Evolutionary conservation across 2,888 invertebrate genomes (phyloP).

Genomic region (Euproctis similis): DNA sequence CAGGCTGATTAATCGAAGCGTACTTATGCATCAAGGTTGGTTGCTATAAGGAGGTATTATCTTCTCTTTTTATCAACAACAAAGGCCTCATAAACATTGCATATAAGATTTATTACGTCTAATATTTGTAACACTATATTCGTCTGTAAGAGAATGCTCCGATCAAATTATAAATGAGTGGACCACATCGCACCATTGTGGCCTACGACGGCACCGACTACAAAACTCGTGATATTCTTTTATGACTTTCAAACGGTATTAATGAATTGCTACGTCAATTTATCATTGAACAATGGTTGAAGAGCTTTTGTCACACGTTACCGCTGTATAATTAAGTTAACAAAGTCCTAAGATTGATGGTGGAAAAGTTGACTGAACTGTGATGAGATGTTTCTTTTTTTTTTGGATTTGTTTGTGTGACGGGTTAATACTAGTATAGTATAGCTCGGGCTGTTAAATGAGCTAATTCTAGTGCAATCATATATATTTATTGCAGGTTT

Average conservation of each 20-base stretch:
- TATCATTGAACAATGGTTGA: constrained; percentile 25
- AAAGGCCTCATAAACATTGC: constrained; percentile 3
- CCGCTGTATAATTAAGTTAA: constrained; percentile 25
- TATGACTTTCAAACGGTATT: constrained; percentile 27
- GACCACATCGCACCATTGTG: constrained; percentile 14
- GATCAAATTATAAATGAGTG: constrained; percentile 25
- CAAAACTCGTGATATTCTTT: constrained; percentile 15
- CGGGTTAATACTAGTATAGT: too few species aligned
- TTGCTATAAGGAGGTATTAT: too few species aligned
- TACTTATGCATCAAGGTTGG: too few species aligned
- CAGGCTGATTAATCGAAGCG: too few species aligned
- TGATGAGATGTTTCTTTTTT: constrained; percentile 2
- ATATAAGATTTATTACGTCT: constrained; percentile 5
- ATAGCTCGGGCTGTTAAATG: too few species aligned
- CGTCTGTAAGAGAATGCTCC: constrained; percentile 15
- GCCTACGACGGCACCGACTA: constrained; percentile 8
- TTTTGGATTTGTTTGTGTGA: constrained; percentile 5
- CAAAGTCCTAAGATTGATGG: constrained; percentile 22
- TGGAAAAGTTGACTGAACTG: constrained; percentile 22
- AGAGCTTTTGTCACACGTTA: constrained; percentile 20
- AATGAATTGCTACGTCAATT: constrained; percentile 34
- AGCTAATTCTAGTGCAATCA: too few species aligned
- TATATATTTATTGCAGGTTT: too few species aligned
- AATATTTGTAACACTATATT: constrained; percentile 7
- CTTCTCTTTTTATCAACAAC: too few species aligned